phyloP scores from a whole-genome alignment of 1,140 invertebrate species.

The Lutraria rhynchaena region DNA sequence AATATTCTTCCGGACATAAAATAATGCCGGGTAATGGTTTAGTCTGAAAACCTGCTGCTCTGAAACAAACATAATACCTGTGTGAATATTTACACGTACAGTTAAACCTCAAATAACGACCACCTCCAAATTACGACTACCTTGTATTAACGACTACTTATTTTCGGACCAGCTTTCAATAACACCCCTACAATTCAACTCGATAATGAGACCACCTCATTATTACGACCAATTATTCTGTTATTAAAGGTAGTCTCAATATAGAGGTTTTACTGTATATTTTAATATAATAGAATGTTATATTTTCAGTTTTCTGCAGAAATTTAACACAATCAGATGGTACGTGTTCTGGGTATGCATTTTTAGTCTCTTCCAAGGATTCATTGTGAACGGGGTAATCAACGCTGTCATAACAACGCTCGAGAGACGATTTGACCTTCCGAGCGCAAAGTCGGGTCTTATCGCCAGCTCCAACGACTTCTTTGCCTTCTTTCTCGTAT shows the following conservation, averaged over 20 bases:
- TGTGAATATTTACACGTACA: background rate
- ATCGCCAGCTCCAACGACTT: constrained; percentile 91
- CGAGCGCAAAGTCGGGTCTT: constrained; percentile 88
- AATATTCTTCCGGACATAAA: too few relatives aligned
- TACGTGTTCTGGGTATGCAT: constrained; percentile 67
- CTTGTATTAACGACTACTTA: too few relatives aligned
- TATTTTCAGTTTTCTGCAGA: constrained; percentile 60
- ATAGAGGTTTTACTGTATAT: too few relatives aligned
- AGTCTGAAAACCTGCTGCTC: too few relatives aligned
- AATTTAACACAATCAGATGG: constrained; percentile 66
- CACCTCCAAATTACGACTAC: background rate
- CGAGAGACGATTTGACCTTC: constrained; percentile 89
- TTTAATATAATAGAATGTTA: background rate
- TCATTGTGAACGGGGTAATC: constrained; percentile 92
- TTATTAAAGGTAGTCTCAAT: background rate
- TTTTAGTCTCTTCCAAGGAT: constrained; percentile 83
- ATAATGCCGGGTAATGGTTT: too few relatives aligned
- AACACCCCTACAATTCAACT: too few relatives aligned
- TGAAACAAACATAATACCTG: background rate
- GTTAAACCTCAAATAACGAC: too few relatives aligned
- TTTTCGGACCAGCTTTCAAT: too few relatives aligned
- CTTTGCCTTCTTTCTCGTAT: constrained; percentile 89
- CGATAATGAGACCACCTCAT: too few relatives aligned
- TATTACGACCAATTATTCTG: background rate
- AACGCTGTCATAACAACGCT: constrained; percentile 94